These are phyloP conservation scores for Onchidella celtica DNA, from an alignment of 2,888 invertebrate genomes.

Conservation along the genomic window DNA sequence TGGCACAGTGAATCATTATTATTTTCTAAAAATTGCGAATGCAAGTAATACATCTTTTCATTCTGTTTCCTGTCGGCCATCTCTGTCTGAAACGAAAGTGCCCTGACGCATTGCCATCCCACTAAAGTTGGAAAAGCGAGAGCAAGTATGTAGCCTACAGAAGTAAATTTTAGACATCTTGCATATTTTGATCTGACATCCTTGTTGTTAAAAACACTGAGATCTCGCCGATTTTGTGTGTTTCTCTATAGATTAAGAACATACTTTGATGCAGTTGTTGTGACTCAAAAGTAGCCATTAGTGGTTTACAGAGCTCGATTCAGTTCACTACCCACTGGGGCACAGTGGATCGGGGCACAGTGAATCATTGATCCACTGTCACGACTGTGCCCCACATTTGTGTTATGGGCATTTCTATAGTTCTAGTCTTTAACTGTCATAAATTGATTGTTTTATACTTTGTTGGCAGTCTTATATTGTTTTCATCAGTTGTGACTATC, in stretches of 20 bases:
- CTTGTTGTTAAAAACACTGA: background rate
- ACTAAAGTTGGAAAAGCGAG: background rate
- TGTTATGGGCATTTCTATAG: background rate
- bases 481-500: background rate
- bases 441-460: background rate
- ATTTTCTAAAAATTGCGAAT: too few relatives aligned
- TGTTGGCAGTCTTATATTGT: background rate
- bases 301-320: background rate
- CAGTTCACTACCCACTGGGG: background rate
- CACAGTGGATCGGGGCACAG: background rate
- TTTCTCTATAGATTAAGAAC: background rate
- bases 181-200: background rate
- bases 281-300: background rate
- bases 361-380: background rate
- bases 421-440: background rate
- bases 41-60: too few relatives aligned
- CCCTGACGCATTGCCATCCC: background rate
- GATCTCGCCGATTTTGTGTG: background rate
- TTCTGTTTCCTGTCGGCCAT: too few relatives aligned
- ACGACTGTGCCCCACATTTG: background rate
- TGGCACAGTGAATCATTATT: too few relatives aligned
- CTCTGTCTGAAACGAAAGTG: too few relatives aligned
- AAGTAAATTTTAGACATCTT: background rate
- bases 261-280: background rate
- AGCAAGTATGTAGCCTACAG: background rate